These are phyloP conservation scores for Drosophila nr. medialis DNA, from an alignment of 2,888 invertebrate species.

Conservation along the genomic window DNA sequence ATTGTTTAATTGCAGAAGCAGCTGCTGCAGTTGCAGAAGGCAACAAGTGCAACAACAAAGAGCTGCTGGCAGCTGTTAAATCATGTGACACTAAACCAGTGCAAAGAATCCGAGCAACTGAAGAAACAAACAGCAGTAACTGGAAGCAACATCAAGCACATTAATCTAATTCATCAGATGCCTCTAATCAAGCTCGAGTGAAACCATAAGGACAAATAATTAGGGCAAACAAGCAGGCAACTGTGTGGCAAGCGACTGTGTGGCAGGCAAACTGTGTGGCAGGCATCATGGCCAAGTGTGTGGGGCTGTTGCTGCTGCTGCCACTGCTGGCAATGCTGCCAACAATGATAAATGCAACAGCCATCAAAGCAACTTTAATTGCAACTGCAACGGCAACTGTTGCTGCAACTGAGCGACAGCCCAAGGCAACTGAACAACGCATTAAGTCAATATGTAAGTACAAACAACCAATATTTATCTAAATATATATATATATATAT, in stretches of 20 bases:
- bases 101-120: slow-evolving; percentile 3
- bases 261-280: slow-evolving; percentile 47
- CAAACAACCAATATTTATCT: slow-evolving; percentile 2
- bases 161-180: slow-evolving; percentile 63
- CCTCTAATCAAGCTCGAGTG: slow-evolving; percentile 59
- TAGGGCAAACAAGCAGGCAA: slow-evolving; percentile 35
- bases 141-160: slow-evolving; percentile 12
- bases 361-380: slow-evolving; percentile 56
- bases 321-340: slow-evolving; percentile 32
- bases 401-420: slow-evolving; percentile 36
- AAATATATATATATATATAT: neutral
- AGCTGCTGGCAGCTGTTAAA: slow-evolving; percentile 26
- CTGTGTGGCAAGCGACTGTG: slow-evolving; percentile 8
- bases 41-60: neutral
- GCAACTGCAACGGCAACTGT: slow-evolving; percentile 32
- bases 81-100: slow-evolving; percentile 39
- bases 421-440: slow-evolving; percentile 39
- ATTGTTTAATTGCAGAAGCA: slow-evolving; percentile 39
- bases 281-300: slow-evolving; percentile 34
- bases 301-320: slow-evolving; percentile 4
- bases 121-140: slow-evolving; percentile 11
- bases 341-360: slow-evolving; percentile 56
- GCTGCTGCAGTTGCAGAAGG: slow-evolving; percentile 29
- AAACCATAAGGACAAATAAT: slow-evolving; percentile 60
- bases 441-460: slow-evolving; percentile 72